Evolutionary conservation across 2,113 vertebrate species (phyloP).

Genomic region (Empidonax traillii): DNA sequence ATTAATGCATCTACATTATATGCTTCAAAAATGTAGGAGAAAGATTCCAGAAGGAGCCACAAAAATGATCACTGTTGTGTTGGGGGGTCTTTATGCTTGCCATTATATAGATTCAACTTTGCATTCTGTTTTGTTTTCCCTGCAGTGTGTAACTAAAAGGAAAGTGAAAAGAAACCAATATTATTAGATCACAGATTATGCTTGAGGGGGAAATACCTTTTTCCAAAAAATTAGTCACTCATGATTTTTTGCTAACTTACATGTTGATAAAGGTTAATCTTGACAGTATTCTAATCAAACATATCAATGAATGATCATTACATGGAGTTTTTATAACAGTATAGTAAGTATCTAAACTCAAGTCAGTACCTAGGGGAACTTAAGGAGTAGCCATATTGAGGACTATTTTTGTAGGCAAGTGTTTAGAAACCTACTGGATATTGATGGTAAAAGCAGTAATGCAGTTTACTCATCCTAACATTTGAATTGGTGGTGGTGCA

Average conservation of each 20-base stretch:
- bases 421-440: conserved; percentile 5
- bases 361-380: not conserved
- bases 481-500: not conserved
- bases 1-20: not conserved
- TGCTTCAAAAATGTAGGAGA: not conserved
- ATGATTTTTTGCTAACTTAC: not conserved
- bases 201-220: not conserved
- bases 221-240: not conserved
- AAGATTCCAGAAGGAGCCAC: not conserved
- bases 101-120: not conserved
- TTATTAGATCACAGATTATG: not conserved
- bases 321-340: not conserved
- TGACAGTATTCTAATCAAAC: not conserved
- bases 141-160: not conserved
- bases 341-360: not conserved
- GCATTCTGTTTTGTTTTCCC: not conserved
- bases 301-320: not conserved
- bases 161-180: not conserved
- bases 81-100: not conserved
- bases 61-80: not conserved
- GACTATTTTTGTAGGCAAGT: not conserved
- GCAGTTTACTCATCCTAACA: not conserved
- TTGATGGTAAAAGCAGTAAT: not conserved
- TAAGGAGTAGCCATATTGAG: not conserved
- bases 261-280: not conserved